Conservation (phyloP, 1,140 invertebrate species). For the Ceratina calcarata region DNA sequence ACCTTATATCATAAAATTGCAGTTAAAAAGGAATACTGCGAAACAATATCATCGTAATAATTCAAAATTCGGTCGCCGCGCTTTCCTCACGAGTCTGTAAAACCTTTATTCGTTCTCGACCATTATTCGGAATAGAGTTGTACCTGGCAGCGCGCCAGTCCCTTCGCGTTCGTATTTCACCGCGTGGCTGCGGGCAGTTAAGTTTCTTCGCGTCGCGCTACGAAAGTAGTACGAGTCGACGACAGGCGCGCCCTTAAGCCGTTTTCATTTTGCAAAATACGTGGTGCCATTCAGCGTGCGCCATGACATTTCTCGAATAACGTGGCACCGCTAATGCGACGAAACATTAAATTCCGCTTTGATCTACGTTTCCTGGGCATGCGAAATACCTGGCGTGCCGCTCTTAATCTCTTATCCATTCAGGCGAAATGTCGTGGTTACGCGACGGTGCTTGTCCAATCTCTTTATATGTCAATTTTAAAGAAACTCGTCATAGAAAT, state of each 20-base stretch:
- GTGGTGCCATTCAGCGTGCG: background rate
- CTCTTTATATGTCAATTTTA: too few species aligned
- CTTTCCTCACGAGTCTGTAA: background rate
- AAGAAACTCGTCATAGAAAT: too few species aligned
- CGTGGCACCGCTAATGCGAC: slow-evolving; percentile 5
- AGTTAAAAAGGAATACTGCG: too few species aligned
- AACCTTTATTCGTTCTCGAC: background rate
- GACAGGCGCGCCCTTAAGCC: too few species aligned
- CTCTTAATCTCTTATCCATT: slow-evolving; percentile 2
- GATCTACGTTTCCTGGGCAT: background rate
- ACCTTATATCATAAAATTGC: too few species aligned
- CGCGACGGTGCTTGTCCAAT: too few species aligned
- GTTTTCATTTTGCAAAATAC: slow-evolving; percentile 2
- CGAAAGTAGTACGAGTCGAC: background rate
- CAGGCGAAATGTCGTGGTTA: background rate
- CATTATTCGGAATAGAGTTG: slow-evolving; percentile 9
- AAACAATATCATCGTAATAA: too few species aligned
- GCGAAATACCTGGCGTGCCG: slow-evolving; percentile 15
- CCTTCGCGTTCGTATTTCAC: slow-evolving; percentile 2
- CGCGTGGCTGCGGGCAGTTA: background rate
- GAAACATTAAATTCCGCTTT: slow-evolving; percentile 35
- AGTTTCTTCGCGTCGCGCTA: background rate
- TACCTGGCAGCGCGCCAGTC: background rate
- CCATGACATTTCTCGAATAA: slow-evolving; percentile 5
- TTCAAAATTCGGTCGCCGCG: background rate